These are phyloP conservation scores for Incurvaria masculella DNA, from an alignment of 2,888 invertebrate genomes.

Conservation along the genomic window DNA sequence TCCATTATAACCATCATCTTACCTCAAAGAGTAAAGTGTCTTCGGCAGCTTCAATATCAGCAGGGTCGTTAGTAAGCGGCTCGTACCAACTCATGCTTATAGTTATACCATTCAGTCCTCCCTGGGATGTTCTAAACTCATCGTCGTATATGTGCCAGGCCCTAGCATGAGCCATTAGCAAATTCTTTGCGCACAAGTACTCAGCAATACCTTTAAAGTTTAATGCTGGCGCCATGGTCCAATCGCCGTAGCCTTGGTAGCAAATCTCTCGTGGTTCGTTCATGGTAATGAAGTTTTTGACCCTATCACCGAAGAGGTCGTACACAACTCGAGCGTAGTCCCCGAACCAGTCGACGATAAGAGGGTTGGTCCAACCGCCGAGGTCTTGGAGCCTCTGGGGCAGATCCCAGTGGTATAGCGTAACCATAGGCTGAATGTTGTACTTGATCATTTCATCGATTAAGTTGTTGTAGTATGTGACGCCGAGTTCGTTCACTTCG, in stretches of 20 bases:
- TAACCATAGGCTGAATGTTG: conserved; percentile 58
- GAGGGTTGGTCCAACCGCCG: conserved; percentile 48
- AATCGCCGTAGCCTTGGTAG: conserved; percentile 38
- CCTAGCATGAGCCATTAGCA: conserved; percentile 52
- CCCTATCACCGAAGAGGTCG: conserved; percentile 43
- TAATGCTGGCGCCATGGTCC: conserved; percentile 28
- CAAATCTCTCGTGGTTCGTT: conserved; percentile 52
- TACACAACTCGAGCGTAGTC: conserved; percentile 45
- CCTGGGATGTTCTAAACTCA: conserved; percentile 25
- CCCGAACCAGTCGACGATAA: conserved; percentile 42
- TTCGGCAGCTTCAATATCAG: too few relatives aligned
- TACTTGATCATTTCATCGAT: conserved; percentile 59
- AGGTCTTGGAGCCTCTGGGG: conserved; percentile 50
- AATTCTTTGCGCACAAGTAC: conserved; percentile 46
- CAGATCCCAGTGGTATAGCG: conserved; percentile 55
- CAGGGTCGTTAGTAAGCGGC: too few relatives aligned
- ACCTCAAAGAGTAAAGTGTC: too few relatives aligned
- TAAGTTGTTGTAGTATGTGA: conserved; percentile 62
- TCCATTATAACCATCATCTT: too few relatives aligned
- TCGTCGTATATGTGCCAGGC: too few relatives aligned
- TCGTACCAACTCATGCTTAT: too few relatives aligned
- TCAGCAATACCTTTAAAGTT: conserved; percentile 39
- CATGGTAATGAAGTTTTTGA: conserved; percentile 56
- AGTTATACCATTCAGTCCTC: too few relatives aligned
- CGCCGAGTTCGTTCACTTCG: conserved; percentile 55